Evolutionary conservation across 2,888 invertebrate species (phyloP), one percentile per base, ranked within the genome.

Genomic region (Agapostemon virescens): DNA sequence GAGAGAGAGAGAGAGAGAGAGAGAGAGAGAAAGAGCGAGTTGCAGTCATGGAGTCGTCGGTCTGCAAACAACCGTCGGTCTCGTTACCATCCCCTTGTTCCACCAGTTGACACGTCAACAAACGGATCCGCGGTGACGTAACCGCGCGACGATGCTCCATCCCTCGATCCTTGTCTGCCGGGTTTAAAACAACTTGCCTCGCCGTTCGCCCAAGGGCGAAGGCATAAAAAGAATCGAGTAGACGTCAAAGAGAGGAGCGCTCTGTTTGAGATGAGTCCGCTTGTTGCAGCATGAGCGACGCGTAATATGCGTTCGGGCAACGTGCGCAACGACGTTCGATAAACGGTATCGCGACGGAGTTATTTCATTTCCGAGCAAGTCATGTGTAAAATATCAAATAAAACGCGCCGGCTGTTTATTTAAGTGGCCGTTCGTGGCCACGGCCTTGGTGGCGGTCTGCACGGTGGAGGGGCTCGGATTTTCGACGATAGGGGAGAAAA

Each of bases 321-420:
- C 64, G 45, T 58, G 45, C 49, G 45, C 73, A 30, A 71, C 84
- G 79, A 64, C 85, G 82, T 69, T 82, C 88, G 82, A 83, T 87
- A 85, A 88, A 86, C 86, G 84, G 84, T 84, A 86, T 84, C 84
- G 86, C 83, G 77, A 36, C 83, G 81, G 86, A 88, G 88, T 90
- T 89, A 88, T 88, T 90, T 89, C 89, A 90, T 89, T 90, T 88
- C 88, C 88, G 81, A 79, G 71, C 87, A 85, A 90, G 89, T 89
- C 90, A 86, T 89, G 90, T 89, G 90, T 89, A 87, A 90, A 91
- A 90, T 91, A 90, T 90, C 90, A 90, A 91, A 91, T 90, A 89
- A 90, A 91, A 90, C 88, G 87, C 84, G 77, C 73, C 78, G 83
- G 79, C 87, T 91, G 90, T 91, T 91, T 91, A 90, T 90, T 90